Evolutionary conservation across 2,797 vertebrate genomes (phyloP).

Genomic region (Lateolabrax maculatus): DNA sequence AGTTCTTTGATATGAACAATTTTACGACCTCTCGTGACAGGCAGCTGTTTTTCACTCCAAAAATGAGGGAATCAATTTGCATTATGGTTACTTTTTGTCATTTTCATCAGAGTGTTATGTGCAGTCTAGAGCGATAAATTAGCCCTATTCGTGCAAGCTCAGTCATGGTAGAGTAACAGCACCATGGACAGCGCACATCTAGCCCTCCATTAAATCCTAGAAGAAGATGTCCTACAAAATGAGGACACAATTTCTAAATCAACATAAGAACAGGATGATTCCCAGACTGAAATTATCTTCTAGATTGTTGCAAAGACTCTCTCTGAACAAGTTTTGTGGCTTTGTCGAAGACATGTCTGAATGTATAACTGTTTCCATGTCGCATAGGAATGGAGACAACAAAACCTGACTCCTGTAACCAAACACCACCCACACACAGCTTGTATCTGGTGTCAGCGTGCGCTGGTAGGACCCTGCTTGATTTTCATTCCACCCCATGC

Average conservation of each 20-base stretch:
- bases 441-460: constrained; percentile 70
- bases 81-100: neutral
- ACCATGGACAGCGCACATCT: constrained; percentile 31
- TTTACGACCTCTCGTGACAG: neutral
- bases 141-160: neutral
- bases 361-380: constrained; percentile 32
- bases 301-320: neutral
- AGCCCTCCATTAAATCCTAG: neutral
- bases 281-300: neutral
- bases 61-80: neutral
- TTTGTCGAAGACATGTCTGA: neutral
- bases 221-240: constrained; percentile 23
- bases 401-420: constrained; percentile 75
- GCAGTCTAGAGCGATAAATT: neutral
- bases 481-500: constrained; percentile 64
- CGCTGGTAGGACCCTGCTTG: constrained; percentile 46
- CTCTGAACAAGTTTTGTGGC: neutral
- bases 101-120: neutral
- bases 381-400: constrained; percentile 30
- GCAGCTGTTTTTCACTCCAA: neutral
- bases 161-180: constrained; percentile 13
- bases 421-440: constrained; percentile 57
- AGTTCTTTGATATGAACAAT: constrained; percentile 12
- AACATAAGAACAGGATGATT: neutral
- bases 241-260: constrained; percentile 2